Conservation (phyloP, 2,888 invertebrate genomes). For the Ichneumon xanthorius region DNA sequence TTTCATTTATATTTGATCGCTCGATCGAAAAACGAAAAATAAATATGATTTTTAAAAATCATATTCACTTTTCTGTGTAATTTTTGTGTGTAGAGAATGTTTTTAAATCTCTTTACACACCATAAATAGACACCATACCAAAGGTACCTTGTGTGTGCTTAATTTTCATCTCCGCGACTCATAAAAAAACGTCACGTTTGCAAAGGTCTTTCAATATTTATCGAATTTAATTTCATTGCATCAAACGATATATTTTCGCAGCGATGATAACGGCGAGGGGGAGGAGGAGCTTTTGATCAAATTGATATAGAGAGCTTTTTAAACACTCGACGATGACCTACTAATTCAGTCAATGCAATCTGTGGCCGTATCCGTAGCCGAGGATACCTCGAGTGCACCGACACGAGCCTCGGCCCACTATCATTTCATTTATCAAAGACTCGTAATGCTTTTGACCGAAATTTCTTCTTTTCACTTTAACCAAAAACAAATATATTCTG, state of each 20-base stretch:
- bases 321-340: conserved; percentile 34
- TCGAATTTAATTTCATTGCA: neutral
- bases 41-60: too few species aligned
- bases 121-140: too few species aligned
- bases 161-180: neutral
- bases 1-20: too few species aligned
- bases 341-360: conserved; percentile 24
- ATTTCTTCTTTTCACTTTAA: neutral
- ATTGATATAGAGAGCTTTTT: conserved; percentile 15
- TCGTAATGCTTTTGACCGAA: too few species aligned
- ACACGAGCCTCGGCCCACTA: neutral
- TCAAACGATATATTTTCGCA: neutral
- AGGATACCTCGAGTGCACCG: conserved; percentile 28
- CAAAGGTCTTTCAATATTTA: neutral
- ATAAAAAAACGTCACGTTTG: too few species aligned
- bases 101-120: too few species aligned
- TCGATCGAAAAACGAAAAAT: too few species aligned
- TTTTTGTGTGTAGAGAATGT: too few species aligned
- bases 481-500: neutral
- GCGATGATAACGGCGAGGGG: neutral
- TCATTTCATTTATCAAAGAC: conserved; percentile 1
- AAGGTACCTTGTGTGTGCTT: too few species aligned
- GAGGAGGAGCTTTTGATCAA: conserved; percentile 4
- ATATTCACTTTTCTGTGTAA: too few species aligned
- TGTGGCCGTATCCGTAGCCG: conserved; percentile 24